phyloP scores from a whole-genome alignment of 2,113 vertebrate species.

The Epinephelus lanceolatus region DNA sequence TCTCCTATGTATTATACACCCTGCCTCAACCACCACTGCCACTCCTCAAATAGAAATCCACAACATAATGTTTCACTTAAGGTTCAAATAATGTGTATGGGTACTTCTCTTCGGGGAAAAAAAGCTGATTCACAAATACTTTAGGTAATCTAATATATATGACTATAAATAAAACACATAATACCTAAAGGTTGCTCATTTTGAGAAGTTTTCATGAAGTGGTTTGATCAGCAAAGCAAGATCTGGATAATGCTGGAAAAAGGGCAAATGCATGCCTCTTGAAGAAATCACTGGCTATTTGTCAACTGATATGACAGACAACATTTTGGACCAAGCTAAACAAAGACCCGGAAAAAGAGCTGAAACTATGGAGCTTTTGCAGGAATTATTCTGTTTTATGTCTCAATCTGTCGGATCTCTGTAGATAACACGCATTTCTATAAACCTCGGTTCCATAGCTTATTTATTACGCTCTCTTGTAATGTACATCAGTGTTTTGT shows the following conservation, averaged over 20 bases:
- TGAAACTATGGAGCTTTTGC: conserved; percentile 20
- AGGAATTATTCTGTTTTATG: conserved; percentile 43
- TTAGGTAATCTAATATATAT: conserved; percentile 37
- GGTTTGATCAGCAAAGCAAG: conserved; percentile 1
- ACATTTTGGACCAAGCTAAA: conserved; percentile 28
- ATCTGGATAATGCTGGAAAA: conserved; percentile 1
- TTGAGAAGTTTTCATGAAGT: conserved; percentile 15
- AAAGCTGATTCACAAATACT: conserved; percentile 32
- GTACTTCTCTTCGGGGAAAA: conserved; percentile 7
- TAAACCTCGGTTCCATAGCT: background rate
- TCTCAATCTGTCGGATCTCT: conserved; percentile 45
- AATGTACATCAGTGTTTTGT: conserved; percentile 11
- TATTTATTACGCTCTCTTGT: conserved; percentile 34
- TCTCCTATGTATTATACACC: conserved; percentile 51
- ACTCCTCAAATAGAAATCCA: conserved; percentile 43
- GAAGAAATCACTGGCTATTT: conserved; percentile 25
- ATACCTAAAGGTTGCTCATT: background rate
- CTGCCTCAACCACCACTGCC: conserved; percentile 17
- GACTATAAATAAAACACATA: conserved; percentile 46
- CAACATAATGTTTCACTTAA: conserved; percentile 70
- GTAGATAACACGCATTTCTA: conserved; percentile 27
- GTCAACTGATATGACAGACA: conserved; percentile 19
- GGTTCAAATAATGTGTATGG: conserved; percentile 12
- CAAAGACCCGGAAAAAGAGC: conserved; percentile 10
- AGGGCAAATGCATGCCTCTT: background rate